Percentiles rank a stretch among this genome's conserved stretches.
Evolutionary conservation across 1,140 invertebrate genomes (phyloP).

Genomic region (Camponotus pennsylvanicus): DNA sequence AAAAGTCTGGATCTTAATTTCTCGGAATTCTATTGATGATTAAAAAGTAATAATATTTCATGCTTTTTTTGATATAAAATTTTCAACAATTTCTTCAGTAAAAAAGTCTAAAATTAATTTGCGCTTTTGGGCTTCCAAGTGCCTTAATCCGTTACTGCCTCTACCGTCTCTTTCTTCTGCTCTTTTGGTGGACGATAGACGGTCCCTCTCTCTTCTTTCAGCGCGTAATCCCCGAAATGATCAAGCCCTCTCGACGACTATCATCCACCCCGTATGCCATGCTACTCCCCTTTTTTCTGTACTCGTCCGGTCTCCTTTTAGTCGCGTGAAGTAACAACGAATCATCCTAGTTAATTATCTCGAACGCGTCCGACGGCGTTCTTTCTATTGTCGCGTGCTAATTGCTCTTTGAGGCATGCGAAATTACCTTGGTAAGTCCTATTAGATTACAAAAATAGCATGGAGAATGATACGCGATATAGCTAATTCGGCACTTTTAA

Average conservation of each 20-base stretch:
- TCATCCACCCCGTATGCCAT: slow-evolving; percentile 33
- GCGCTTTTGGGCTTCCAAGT: background rate
- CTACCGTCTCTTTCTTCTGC: slow-evolving; percentile 19
- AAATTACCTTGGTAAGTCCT: slow-evolving; percentile 47
- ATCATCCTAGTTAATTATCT: slow-evolving; percentile 75
- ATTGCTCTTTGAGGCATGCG: slow-evolving; percentile 68
- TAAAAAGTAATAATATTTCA: background rate
- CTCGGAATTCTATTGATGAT: background rate
- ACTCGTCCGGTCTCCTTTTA: slow-evolving; percentile 70
- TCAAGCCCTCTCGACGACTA: slow-evolving; percentile 65
- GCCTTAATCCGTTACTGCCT: slow-evolving; percentile 43
- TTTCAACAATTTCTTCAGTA: background rate
- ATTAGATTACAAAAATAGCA: slow-evolving; percentile 40
- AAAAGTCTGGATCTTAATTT: background rate
- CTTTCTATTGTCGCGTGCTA: slow-evolving; percentile 67
- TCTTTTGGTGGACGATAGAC: slow-evolving; percentile 47
- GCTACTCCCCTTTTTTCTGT: slow-evolving; percentile 52
- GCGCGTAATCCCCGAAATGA: slow-evolving; percentile 71
- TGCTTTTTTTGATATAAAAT: background rate
- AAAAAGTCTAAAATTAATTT: background rate
- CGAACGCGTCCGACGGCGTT: slow-evolving; percentile 61
- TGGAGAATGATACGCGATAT: background rate
- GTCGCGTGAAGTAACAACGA: slow-evolving; percentile 70
- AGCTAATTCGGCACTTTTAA: background rate
- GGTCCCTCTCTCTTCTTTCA: slow-evolving; percentile 43